These are phyloP conservation scores for Agonopterix alstromeriana DNA, from an alignment of 2,888 invertebrate genomes.

Conservation along the genomic window DNA sequence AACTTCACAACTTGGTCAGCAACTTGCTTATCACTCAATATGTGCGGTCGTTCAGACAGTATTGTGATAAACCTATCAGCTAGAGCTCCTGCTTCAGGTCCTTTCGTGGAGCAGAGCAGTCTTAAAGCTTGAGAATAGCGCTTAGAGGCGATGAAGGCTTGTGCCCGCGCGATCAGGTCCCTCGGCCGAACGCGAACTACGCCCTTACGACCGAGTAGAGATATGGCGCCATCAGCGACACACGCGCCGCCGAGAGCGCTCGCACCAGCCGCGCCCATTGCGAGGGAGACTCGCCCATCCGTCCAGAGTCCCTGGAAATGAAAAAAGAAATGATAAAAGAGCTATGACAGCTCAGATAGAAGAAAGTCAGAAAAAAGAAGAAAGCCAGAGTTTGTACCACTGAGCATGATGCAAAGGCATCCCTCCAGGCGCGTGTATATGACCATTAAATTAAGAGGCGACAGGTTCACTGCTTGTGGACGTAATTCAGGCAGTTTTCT, in stretches of 20 bases:
- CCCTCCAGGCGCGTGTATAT: no score
- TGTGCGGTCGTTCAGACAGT: conserved; percentile 48
- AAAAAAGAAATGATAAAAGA: no score
- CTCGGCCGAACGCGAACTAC: conserved; percentile 80
- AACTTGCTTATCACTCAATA: conserved; percentile 46
- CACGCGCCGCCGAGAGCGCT: conserved; percentile 70
- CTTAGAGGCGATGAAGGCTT: conserved; percentile 77
- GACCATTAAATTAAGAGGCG: no score
- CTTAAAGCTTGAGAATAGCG: conserved; percentile 67
- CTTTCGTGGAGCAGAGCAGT: conserved; percentile 44
- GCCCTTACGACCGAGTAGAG: conserved; percentile 78
- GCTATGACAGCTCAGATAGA: no score
- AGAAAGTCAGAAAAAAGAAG: no score
- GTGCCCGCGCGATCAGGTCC: conserved; percentile 72
- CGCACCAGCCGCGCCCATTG: conserved; percentile 76
- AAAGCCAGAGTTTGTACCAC: no score
- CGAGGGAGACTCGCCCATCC: conserved; percentile 91
- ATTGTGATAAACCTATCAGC: conserved; percentile 40
- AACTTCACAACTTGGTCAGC: conserved; percentile 54
- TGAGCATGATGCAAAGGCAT: no score
- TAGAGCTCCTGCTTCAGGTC: conserved; percentile 36
- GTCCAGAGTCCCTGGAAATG: conserved; percentile 90
- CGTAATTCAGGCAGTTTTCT: no score
- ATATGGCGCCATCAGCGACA: conserved; percentile 72
- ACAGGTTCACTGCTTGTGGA: no score